These are phyloP conservation scores for Poeciliopsis paucimaculata DNA, from an alignment of 2,797 vertebrate species.

Conservation along the genomic window DNA sequence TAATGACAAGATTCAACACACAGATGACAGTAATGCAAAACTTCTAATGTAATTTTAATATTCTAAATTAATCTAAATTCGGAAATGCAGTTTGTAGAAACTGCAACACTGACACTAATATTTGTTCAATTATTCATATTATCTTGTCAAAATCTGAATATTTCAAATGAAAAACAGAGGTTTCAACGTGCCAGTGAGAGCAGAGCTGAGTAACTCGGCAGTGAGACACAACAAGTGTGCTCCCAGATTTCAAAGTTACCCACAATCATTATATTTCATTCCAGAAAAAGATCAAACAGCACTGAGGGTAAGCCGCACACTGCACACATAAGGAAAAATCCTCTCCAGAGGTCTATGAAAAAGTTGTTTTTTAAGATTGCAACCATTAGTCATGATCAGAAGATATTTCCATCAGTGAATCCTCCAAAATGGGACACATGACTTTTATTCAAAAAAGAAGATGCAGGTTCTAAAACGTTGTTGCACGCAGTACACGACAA, in stretches of 20 bases:
- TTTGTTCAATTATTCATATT: background rate
- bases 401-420: conserved; percentile 34
- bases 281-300: conserved; percentile 77
- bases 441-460: conserved; percentile 3
- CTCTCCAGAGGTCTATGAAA: conserved; percentile 54
- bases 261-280: conserved; percentile 78
- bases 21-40: background rate
- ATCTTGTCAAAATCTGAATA: conserved; percentile 15
- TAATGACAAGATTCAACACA: background rate
- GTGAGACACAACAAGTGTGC: conserved; percentile 54
- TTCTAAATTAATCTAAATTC: background rate
- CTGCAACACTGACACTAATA: background rate
- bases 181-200: conserved; percentile 29
- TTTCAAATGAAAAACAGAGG: conserved; percentile 26
- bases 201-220: conserved; percentile 51
- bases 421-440: conserved; percentile 5
- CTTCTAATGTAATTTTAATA: no score
- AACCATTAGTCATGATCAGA: conserved; percentile 32
- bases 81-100: background rate
- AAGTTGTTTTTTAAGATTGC: conserved; percentile 42
- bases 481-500: conserved; percentile 43
- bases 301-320: conserved; percentile 53
- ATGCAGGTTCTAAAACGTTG: conserved; percentile 23
- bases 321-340: conserved; percentile 64
- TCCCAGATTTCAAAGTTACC: conserved; percentile 76